phyloP scores from a whole-genome alignment of 1,140 invertebrate species.

The Whitmania pigra region DNA sequence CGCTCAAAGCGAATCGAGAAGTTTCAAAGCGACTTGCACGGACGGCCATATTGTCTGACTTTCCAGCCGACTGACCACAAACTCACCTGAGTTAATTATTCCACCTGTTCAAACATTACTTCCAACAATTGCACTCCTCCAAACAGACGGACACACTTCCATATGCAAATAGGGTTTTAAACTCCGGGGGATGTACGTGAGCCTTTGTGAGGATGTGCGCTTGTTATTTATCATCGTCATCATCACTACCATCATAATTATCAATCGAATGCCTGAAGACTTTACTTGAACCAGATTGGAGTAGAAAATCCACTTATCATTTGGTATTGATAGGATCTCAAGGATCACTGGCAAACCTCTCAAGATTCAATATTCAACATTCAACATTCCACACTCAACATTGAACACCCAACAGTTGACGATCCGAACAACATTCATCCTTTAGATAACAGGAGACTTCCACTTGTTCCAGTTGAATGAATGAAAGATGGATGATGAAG shows the following conservation, averaged over 20 bases:
- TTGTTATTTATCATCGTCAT: background rate
- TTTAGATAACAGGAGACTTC: background rate
- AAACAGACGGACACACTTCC: too few relatives aligned
- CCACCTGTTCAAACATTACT: too few relatives aligned
- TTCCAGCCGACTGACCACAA: too few relatives aligned
- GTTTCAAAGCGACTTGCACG: too few relatives aligned
- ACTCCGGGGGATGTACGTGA: background rate
- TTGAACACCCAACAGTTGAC: background rate
- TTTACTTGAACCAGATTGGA: background rate
- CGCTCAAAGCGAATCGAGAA: too few relatives aligned
- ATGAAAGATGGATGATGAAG: background rate
- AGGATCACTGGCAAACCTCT: background rate
- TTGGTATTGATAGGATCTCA: background rate
- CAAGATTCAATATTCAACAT: background rate
- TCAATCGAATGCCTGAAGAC: background rate
- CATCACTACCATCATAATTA: background rate
- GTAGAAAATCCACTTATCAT: background rate
- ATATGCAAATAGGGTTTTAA: too few relatives aligned
- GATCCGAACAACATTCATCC: background rate
- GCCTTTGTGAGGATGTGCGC: background rate
- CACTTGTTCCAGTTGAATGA: background rate
- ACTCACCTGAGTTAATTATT: too few relatives aligned
- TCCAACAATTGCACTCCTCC: too few relatives aligned
- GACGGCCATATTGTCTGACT: too few relatives aligned
- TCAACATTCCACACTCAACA: background rate